Base-by-base conservation (phyloP, 2,888 invertebrate species). In the Smittia aterrima region DNA sequence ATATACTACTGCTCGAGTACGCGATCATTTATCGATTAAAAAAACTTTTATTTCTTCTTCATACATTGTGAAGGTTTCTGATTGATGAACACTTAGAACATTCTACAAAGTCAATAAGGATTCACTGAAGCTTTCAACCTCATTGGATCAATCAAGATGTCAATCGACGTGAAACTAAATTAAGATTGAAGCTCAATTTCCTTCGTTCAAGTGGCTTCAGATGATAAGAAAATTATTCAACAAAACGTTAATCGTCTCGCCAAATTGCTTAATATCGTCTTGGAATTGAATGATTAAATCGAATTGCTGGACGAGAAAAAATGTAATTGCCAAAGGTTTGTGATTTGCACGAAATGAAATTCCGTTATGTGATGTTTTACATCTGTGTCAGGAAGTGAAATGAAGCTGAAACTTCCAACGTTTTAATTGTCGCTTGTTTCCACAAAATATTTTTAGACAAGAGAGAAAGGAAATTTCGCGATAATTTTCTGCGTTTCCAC, bases 121-220 rank as follows among this genome's bases (percentile, higher is more conserved):
- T n/a, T n/a, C n/a, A n/a, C n/a, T n/a, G n/a, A n/a, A n/a, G n/a
- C n/a, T 32, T 32, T 32, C 32, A 9, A 32, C 32, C 32, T 3
- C 32, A 32, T 6, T n/a, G n/a, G n/a, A n/a, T n/a, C n/a, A 32
- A 32, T 32, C 32, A n/a, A n/a, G 32, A 32, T 32, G 32, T 9
- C 32, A 32, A 32, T 32, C 32, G 32, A 32, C 32, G 32, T 32
- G 9, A 58, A 3, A n/a, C 11, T 22, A 2, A 58, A 20, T 58
- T 58, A 13, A 58, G 22, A 22, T 58, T 58, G 58, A 22, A 18
- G 58, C 58, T 58, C 58, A 58, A 58, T 58, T 58, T 58, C 58
- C 22, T 58, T 58, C 58, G 3, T 58, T 58, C 13, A 58, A 13
- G 20, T 58, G 4, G 7, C 22, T 22, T 58, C 58, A 22, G 18